A percentile compares a stretch with the other conserved stretches of the same genome.
phyloP scores from a whole-genome alignment of 1,140 invertebrate species.

The Atta colombica region DNA sequence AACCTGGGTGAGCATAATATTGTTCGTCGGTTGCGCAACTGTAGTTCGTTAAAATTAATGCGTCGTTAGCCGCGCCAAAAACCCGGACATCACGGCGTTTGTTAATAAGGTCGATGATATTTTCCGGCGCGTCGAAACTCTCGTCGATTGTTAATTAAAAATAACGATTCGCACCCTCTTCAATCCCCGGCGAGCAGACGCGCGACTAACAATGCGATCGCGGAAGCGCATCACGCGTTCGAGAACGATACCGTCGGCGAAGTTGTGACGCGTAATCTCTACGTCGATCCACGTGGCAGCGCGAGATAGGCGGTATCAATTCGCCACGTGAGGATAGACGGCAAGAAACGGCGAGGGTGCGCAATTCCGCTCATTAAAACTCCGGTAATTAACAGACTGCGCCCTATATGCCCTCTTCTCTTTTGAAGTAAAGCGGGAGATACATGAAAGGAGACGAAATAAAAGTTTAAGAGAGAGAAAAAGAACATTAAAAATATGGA shows the following conservation, averaged over 20 bases:
- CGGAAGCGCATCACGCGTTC: conserved; percentile 61
- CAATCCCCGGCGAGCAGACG: conserved; percentile 33
- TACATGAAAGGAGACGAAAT: conserved; percentile 22
- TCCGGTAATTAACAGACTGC: conserved; percentile 75
- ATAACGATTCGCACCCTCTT: conserved; percentile 67
- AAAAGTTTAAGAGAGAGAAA: background rate
- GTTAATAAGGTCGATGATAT: conserved; percentile 72
- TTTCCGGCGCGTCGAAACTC: conserved; percentile 57
- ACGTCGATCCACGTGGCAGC: conserved; percentile 50
- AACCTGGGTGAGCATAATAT: conserved; percentile 20
- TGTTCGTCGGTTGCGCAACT: conserved; percentile 28
- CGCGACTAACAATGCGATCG: conserved; percentile 64
- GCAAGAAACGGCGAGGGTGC: conserved; percentile 31
- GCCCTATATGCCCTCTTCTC: conserved; percentile 45
- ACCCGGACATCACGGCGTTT: conserved; percentile 9
- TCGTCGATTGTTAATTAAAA: conserved; percentile 76
- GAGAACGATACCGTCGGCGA: conserved; percentile 58
- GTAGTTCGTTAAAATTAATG: conserved; percentile 75
- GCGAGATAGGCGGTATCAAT: conserved; percentile 68
- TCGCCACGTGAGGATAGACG: conserved; percentile 66
- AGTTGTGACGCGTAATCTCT: conserved; percentile 54
- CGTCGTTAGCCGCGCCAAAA: conserved; percentile 66
- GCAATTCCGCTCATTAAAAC: conserved; percentile 78
- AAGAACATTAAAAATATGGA: conserved; percentile 7
- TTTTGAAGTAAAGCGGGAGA: conserved; percentile 48